Evolutionary conservation across 2,113 vertebrate species (phyloP).

Genomic region (Entomyzon cyanotis): DNA sequence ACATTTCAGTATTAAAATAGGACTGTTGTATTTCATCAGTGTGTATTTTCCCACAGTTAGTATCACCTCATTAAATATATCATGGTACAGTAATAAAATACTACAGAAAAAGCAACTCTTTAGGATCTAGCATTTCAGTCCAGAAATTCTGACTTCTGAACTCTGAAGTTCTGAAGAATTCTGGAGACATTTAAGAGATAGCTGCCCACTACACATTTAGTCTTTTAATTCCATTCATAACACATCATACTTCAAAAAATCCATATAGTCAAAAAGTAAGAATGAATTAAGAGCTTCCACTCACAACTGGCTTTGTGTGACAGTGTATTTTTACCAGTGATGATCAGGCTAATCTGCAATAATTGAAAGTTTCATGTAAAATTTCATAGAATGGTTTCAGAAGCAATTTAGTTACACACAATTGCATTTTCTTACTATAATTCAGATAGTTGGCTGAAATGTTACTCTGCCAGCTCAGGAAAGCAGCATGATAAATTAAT

Average conservation of each 20-base stretch:
- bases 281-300: not conserved
- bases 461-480: slow-evolving; percentile 19
- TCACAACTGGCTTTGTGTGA: not conserved
- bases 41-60: not conserved
- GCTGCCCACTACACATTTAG: not conserved
- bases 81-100: not conserved
- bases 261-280: not conserved
- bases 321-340: not conserved
- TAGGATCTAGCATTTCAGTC: not conserved
- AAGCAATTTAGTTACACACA: slow-evolving; percentile 17
- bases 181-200: not conserved
- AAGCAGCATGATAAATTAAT: not conserved
- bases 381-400: not conserved
- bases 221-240: not conserved
- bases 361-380: not conserved
- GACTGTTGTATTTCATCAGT: not conserved
- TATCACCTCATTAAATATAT: not conserved
- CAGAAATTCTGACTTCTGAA: not conserved
- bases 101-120: not conserved
- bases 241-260: not conserved
- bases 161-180: not conserved
- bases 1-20: not conserved
- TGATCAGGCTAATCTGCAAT: not conserved
- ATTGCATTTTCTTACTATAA: not conserved
- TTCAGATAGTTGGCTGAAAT: not conserved